Evolutionary conservation across 2,113 vertebrate genomes (phyloP), one percentile per base, ranked within the genome.

Genomic region (Apeltes quadracus): DNA sequence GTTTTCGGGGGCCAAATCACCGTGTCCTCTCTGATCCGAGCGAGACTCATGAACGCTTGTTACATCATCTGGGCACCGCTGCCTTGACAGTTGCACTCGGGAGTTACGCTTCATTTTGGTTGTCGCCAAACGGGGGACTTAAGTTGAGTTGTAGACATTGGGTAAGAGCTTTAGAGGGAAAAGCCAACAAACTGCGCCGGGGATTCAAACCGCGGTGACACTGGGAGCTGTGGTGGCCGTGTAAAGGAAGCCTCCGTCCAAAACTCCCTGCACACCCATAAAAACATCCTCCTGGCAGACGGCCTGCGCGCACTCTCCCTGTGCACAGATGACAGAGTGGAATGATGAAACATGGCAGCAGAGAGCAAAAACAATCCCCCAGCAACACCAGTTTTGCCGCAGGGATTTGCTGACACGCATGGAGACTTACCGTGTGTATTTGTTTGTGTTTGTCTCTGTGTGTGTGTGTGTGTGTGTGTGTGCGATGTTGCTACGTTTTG

Each of bases 371-470:
- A 85, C 66, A 84, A 79, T 80, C 73, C 61, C 75, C 32, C 61
- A 58, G 44, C 57, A 75, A 88, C 71, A 78, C 18, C 59, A 77
- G 41, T 81, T 81, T 62, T 78, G 67, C 80, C 57, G 82, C 41
- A 56, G 78, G 84, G 76, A 88, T 88, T 85, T 86, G 62, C 75
- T 72, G 83, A 89, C 87, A 86, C 41, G 41, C 68, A 77, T 36
- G 56, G 15, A 65, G 64, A 44, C 78, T 67, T 66, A 68, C 39
- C 38, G 68, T 53, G 62, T 44, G 61, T 63, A 4, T 58, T 16
- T 54, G 27, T 72, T 34, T 69, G 55, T 66, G 41, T 77, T 23
- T 73, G 27, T 69, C 32, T 53, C 44, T 74, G 75, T 25, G 55
- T 13, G 20, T 38, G 27, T 73, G 32, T 69, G 38, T 50, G 46